Conservation (phyloP, 2,888 invertebrate species). For the Diogma glabrata region DNA sequence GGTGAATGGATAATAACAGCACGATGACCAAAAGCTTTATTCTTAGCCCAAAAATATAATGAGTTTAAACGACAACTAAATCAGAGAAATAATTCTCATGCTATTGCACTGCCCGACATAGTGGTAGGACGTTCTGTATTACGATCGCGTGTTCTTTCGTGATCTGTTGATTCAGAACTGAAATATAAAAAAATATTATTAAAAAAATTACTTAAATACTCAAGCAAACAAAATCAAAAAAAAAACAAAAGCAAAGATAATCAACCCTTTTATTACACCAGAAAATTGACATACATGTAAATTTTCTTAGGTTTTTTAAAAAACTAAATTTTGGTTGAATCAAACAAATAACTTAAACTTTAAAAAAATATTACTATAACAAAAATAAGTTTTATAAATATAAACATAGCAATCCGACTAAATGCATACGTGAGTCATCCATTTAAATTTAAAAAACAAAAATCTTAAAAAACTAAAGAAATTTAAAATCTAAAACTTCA, state of each 20-base stretch:
- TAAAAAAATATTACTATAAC: too few species aligned
- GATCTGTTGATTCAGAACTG: conserved; percentile 36
- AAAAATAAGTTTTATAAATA: too few species aligned
- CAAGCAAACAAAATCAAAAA: background rate
- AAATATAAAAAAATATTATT: conserved; percentile 10
- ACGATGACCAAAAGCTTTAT: conserved; percentile 9
- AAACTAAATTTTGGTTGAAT: too few species aligned
- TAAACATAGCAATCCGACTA: too few species aligned
- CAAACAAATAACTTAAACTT: too few species aligned
- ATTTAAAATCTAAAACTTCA: too few species aligned
- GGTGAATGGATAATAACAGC: conserved; percentile 3
- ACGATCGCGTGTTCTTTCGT: conserved; percentile 32
- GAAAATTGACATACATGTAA: too few species aligned
- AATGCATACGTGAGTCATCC: too few species aligned
- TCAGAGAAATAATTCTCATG: conserved; percentile 41
- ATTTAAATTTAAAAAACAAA: too few species aligned
- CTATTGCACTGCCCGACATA: conserved; percentile 39
- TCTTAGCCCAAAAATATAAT: conserved; percentile 11
- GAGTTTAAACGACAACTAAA: conserved; percentile 31
- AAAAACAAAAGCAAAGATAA: background rate
- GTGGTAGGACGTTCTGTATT: conserved; percentile 30
- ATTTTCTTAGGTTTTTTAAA: too few species aligned
- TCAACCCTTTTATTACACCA: too few species aligned
- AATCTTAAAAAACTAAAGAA: too few species aligned
- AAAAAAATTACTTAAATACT: conserved; percentile 5